phyloP scores from a whole-genome alignment of 2,888 invertebrate species.

The Idaea biselata region DNA sequence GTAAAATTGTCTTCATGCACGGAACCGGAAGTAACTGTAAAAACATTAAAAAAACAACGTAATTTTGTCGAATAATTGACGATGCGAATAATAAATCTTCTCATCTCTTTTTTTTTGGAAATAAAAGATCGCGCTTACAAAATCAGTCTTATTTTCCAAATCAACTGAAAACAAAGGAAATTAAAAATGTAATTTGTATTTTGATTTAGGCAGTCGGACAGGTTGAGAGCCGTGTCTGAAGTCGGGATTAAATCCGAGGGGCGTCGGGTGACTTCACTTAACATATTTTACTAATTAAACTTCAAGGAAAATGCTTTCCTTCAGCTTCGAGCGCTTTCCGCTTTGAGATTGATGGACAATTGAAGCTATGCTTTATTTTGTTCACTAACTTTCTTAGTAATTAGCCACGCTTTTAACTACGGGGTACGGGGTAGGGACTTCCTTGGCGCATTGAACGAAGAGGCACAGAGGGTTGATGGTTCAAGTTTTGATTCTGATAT shows the following conservation, averaged over 20 bases:
- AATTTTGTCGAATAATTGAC: too few relatives aligned
- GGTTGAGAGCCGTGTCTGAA: constrained; percentile 9
- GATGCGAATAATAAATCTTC: neutral
- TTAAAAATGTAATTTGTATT: constrained; percentile 4
- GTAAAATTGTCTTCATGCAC: too few relatives aligned
- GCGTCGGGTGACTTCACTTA: constrained; percentile 43
- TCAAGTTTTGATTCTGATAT: too few relatives aligned
- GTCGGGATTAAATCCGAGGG: constrained; percentile 34
- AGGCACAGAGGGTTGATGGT: neutral
- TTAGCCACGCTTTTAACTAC: neutral
- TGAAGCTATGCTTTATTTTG: neutral
- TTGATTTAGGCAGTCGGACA: constrained; percentile 18
- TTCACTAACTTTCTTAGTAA: neutral
- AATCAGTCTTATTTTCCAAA: constrained; percentile 8
- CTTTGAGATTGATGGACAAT: neutral
- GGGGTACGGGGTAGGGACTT: neutral
- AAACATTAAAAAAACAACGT: too few relatives aligned
- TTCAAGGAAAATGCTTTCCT: constrained; percentile 26
- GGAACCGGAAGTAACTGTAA: too few relatives aligned
- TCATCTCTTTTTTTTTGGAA: neutral
- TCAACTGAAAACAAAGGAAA: constrained; percentile 8
- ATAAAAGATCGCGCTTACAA: neutral
- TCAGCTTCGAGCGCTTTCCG: constrained; percentile 3
- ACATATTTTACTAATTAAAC: constrained; percentile 67
- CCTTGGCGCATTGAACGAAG: neutral